These are phyloP conservation scores for Micromys minutus DNA, from an alignment of 2,113 vertebrate species.

Conservation along the genomic window DNA sequence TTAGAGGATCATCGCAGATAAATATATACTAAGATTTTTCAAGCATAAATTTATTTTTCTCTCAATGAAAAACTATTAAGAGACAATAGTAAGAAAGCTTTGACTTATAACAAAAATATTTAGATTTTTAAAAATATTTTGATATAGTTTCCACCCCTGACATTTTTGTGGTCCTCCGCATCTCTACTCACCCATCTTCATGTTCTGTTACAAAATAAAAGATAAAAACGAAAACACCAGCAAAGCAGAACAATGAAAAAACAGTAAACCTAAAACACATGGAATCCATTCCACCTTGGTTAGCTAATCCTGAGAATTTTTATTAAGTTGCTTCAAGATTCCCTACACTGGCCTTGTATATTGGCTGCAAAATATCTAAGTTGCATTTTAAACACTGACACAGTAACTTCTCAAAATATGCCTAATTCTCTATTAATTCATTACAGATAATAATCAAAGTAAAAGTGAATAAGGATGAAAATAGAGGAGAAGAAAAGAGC, in stretches of 20 bases:
- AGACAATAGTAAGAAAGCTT: not conserved
- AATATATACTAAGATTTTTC: not conserved
- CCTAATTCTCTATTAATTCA: not conserved
- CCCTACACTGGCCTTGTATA: not conserved
- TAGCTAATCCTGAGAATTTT: not conserved
- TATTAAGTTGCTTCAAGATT: not conserved
- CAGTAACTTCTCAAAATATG: not conserved
- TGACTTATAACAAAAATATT: not conserved
- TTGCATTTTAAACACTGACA: not conserved
- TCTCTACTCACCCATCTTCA: too few relatives aligned
- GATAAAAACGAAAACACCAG: not conserved
- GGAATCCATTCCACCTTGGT: rapidly evolving
- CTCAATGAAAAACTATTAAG: not conserved
- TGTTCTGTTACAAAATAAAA: not conserved
- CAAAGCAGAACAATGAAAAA: not conserved
- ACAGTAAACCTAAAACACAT: not conserved
- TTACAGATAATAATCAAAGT: not conserved
- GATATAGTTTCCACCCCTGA: rapidly evolving
- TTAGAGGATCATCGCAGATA: not conserved
- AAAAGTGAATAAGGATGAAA: not conserved
- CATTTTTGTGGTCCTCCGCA: not conserved
- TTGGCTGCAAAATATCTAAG: not conserved
- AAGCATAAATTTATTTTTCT: not conserved
- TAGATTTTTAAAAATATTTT: not conserved
- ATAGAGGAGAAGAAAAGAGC: not conserved